Conservation (phyloP, 2,797 vertebrate genomes). For the Strix occidentalis region DNA sequence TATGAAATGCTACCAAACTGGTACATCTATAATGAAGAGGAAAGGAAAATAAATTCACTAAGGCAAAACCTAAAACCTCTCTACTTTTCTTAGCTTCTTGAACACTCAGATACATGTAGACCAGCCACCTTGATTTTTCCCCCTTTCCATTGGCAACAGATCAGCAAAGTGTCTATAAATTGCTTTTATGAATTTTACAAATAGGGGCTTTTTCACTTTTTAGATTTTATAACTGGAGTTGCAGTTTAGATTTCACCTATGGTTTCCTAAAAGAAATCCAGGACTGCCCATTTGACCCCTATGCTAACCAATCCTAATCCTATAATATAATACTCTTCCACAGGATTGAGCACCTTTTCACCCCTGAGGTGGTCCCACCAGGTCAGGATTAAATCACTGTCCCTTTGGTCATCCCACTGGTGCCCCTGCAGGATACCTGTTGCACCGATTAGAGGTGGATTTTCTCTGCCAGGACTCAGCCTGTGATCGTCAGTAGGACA, state of each 20-base stretch:
- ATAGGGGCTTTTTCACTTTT: not conserved
- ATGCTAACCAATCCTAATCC: conserved; percentile 30
- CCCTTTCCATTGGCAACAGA: not conserved
- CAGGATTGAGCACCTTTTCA: conserved; percentile 22
- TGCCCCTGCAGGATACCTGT: not conserved
- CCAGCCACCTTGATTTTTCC: not conserved
- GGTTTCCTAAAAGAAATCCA: conserved; percentile 15
- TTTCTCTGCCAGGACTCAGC: not conserved
- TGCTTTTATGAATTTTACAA: not conserved
- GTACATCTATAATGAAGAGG: not conserved
- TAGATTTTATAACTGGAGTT: not conserved
- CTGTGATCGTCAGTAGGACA: not conserved
- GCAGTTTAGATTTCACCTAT: not conserved
- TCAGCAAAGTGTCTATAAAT: not conserved
- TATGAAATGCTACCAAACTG: not conserved
- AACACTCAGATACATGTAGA: not conserved
- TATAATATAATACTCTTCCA: not conserved
- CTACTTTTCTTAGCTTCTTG: not conserved
- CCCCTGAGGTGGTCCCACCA: not conserved
- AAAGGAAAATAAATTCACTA: not conserved
- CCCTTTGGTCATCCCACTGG: not conserved
- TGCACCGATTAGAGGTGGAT: not conserved
- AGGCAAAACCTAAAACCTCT: not conserved
- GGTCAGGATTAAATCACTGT: not conserved
- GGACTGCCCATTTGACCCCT: conserved; percentile 16